A percentile compares a stretch with the other conserved stretches of the same genome.
These are phyloP conservation scores for Palythoa caribaeorum DNA, from an alignment of 92 coral and sea anemone species.

Conservation along the genomic window DNA sequence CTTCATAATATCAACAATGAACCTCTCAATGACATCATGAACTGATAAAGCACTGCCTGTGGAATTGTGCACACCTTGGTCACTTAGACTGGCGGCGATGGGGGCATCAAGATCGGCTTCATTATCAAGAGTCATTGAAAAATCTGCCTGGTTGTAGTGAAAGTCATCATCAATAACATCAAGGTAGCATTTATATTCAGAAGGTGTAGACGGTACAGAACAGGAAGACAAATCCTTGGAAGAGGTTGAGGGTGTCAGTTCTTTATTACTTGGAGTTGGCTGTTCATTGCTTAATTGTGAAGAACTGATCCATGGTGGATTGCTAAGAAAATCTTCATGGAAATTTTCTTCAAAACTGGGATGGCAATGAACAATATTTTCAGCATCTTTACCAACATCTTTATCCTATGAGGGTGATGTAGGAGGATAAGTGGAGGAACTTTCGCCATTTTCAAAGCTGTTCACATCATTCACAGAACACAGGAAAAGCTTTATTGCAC, in stretches of 20 bases:
- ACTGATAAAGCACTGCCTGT: too few species aligned
- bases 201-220: constrained; percentile 36
- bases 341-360: constrained; percentile 16
- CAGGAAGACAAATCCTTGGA: constrained; percentile 21
- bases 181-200: constrained; percentile 35
- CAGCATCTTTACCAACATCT: not conserved
- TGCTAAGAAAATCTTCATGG: constrained; percentile 25
- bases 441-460: constrained; percentile 33
- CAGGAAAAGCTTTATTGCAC: constrained; percentile 47
- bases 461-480: constrained; percentile 42
- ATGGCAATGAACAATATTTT: not conserved
- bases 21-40: too few species aligned
- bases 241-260: constrained; percentile 33
- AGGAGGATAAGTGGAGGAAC: constrained; percentile 20
- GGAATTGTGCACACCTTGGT: too few species aligned
- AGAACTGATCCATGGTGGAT: constrained; percentile 12
- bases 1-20: too few species aligned
- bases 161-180: constrained; percentile 49
- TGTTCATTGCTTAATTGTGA: not conserved
- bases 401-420: constrained; percentile 16
- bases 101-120: constrained; percentile 40
- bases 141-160: constrained; percentile 34
- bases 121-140: constrained; percentile 25
- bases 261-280: constrained; percentile 31
- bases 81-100: constrained; percentile 49